Conservation (phyloP, 2,113 vertebrate genomes). For the Apistogramma diplotaenia region DNA sequence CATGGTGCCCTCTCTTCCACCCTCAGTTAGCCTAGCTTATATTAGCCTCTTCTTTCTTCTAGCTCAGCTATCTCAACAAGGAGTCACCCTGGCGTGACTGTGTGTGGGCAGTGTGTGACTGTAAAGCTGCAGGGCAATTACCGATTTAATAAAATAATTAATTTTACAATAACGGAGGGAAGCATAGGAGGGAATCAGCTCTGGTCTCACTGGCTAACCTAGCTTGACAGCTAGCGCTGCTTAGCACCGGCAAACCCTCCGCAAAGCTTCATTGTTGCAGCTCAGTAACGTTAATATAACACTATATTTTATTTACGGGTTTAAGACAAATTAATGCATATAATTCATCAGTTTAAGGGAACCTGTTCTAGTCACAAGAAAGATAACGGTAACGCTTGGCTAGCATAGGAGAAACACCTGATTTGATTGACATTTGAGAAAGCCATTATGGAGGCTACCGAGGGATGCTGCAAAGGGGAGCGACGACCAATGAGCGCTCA, state of each 20-base stretch:
- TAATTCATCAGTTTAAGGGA: not conserved
- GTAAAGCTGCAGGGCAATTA: fast-evolving
- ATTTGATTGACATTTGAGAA: conserved; percentile 50
- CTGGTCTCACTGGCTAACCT: conserved; percentile 11
- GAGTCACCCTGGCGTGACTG: not conserved
- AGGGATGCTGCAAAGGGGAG: conserved; percentile 15
- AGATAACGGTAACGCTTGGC: not conserved
- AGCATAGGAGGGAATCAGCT: not conserved
- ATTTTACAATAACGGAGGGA: not conserved
- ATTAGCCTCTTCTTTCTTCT: conserved; percentile 20
- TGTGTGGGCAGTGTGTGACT: not conserved
- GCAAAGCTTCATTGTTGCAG: not conserved
- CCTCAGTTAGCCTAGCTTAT: conserved; percentile 25
- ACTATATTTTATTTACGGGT: not conserved
- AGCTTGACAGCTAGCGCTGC: conserved; percentile 12
- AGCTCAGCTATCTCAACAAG: not conserved
- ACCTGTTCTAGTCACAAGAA: not conserved
- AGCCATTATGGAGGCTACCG: conserved; percentile 16
- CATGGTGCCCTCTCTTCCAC: conserved; percentile 26
- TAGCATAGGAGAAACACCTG: conserved; percentile 53
- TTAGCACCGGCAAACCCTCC: conserved; percentile 4
- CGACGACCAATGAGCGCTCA: conserved; percentile 19
- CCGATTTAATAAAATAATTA: not conserved
- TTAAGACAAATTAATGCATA: not conserved
- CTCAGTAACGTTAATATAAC: not conserved